These are phyloP conservation scores for Philonicus albiceps DNA, from an alignment of 2,888 invertebrate genomes.

Conservation along the genomic window DNA sequence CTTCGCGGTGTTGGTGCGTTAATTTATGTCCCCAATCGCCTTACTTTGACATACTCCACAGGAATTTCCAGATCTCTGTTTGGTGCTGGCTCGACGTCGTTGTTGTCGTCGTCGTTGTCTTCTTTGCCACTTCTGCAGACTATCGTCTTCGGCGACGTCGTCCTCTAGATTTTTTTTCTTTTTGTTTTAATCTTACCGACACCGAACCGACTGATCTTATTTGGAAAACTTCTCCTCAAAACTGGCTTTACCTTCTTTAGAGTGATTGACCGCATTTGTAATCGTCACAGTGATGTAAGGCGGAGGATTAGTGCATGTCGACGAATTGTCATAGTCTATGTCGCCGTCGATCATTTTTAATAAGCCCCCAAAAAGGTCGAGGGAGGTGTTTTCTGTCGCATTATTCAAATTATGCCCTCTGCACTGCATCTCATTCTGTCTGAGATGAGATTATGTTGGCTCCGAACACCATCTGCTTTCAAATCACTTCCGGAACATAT, in stretches of 20 bases:
- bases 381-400: constrained; percentile 9
- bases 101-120: background rate
- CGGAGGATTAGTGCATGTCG: constrained; percentile 23
- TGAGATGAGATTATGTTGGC: background rate
- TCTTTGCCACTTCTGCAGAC: background rate
- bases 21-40: constrained; percentile 2
- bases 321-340: constrained; percentile 28
- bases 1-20: constrained; percentile 1
- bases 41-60: constrained; percentile 13
- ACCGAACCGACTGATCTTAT: background rate
- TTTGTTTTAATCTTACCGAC: background rate
- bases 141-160: background rate
- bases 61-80: constrained; percentile 22
- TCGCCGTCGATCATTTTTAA: constrained; percentile 21
- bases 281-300: constrained; percentile 24
- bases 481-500: background rate
- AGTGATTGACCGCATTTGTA: constrained; percentile 42
- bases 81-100: background rate
- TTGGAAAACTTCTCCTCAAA: background rate
- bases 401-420: constrained; percentile 17
- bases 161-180: background rate
- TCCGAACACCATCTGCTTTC: background rate
- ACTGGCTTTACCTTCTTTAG: constrained; percentile 2
- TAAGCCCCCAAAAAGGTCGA: background rate
- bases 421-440: background rate